Conservation (phyloP, 2,888 invertebrate genomes). For the Alsophila aescularia region DNA sequence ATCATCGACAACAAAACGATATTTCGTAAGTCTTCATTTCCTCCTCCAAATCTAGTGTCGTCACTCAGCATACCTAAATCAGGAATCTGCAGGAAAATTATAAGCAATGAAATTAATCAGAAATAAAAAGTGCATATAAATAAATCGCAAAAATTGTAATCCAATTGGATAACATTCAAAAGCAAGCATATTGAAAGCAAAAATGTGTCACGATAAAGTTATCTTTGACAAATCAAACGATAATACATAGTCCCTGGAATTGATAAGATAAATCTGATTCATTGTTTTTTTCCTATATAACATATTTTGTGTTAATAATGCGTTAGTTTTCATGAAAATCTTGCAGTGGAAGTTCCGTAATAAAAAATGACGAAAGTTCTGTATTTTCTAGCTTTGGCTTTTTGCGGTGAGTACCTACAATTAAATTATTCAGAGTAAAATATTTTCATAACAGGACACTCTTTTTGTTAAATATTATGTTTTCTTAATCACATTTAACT, state of each 20-base stretch:
- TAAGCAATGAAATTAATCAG: too few species aligned
- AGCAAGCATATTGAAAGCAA: neutral
- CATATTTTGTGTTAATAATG: neutral
- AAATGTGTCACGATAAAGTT: neutral
- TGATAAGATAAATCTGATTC: conserved; percentile 23
- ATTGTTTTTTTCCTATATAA: conserved; percentile 14
- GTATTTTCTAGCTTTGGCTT: neutral
- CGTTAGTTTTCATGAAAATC: neutral
- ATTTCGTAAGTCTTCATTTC: too few species aligned
- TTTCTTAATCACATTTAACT: neutral
- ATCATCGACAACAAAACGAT: too few species aligned
- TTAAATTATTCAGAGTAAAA: too few species aligned
- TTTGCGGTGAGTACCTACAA: conserved; percentile 7
- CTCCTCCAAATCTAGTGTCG: too few species aligned
- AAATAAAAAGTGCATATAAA: too few species aligned
- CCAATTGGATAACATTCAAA: too few species aligned
- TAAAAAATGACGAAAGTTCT: conserved; percentile 8
- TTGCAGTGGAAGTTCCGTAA: neutral
- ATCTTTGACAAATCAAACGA: neutral
- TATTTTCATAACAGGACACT: too few species aligned
- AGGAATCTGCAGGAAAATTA: too few species aligned
- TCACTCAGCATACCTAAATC: too few species aligned
- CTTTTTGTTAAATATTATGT: neutral
- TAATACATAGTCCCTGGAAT: neutral
- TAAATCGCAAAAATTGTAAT: too few species aligned